Conservation (phyloP, 2,797 vertebrate genomes). For the Coregonus sp. region DNA sequence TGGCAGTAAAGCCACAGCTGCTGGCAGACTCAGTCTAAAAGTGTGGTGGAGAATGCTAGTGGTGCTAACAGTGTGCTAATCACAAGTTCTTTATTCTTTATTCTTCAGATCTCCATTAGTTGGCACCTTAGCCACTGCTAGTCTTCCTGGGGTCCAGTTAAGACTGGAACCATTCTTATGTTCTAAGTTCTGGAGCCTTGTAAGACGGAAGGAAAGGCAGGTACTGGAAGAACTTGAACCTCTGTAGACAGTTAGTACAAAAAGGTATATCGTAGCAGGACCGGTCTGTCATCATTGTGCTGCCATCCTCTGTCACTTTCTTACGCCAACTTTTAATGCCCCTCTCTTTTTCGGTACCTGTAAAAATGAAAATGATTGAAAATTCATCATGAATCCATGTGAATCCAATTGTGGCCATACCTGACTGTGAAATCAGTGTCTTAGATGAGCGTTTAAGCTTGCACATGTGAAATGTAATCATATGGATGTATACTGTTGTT, state of each 20-base stretch:
- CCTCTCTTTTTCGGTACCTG: conserved; percentile 75
- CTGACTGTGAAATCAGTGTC: not conserved
- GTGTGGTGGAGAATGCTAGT: not conserved
- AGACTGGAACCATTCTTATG: conserved; percentile 23
- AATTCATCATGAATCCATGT: not conserved
- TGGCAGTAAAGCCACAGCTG: not conserved
- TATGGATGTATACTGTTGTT: not conserved
- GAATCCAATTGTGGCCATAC: not conserved
- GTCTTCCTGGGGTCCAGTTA: no score
- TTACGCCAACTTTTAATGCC: conserved; percentile 63
- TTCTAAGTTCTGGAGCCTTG: conserved; percentile 35
- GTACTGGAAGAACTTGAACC: conserved; percentile 58
- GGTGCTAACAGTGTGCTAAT: not conserved
- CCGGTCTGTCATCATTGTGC: conserved; percentile 40
- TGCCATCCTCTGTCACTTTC: conserved; percentile 40
- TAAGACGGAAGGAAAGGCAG: conserved; percentile 78
- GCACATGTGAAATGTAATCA: no score
- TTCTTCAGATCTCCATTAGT: not conserved
- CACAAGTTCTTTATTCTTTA: not conserved
- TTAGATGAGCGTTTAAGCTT: not conserved
- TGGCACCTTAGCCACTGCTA: not conserved
- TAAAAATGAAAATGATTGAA: not conserved
- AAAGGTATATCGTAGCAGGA: conserved; percentile 70
- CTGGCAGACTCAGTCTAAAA: not conserved
- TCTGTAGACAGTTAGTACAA: conserved; percentile 59